Evolutionary conservation across 2,888 invertebrate genomes (phyloP).

Genomic region (Clostera curtula): DNA sequence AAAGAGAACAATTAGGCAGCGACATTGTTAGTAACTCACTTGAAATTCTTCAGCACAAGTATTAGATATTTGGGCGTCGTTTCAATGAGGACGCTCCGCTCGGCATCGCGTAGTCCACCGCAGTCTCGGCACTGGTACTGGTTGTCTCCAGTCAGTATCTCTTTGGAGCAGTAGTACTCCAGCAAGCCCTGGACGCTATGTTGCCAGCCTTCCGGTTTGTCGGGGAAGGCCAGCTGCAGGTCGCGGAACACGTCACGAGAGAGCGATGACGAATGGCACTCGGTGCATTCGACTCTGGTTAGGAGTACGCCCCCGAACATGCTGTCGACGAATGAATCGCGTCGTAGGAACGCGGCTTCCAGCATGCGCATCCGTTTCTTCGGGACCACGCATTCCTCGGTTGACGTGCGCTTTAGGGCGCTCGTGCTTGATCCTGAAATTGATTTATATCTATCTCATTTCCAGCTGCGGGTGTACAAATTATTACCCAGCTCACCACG

Average conservation of each 20-base stretch:
- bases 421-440: slow-evolving; percentile 35
- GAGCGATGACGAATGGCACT: slow-evolving; percentile 81
- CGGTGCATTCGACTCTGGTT: slow-evolving; percentile 83
- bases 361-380: slow-evolving; percentile 41
- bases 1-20: too few relatives aligned
- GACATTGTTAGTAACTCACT: slow-evolving; percentile 41
- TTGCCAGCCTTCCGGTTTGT: slow-evolving; percentile 53
- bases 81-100: slow-evolving; percentile 73
- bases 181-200: slow-evolving; percentile 85
- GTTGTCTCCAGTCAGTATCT: slow-evolving; percentile 86
- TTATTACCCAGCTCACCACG: too few relatives aligned
- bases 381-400: slow-evolving; percentile 21
- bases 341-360: slow-evolving; percentile 34
- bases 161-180: slow-evolving; percentile 85
- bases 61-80: slow-evolving; percentile 86
- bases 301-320: slow-evolving; percentile 86
- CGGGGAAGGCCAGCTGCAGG: slow-evolving; percentile 84
- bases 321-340: slow-evolving; percentile 73
- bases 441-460: too few relatives aligned
- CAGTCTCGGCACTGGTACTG: slow-evolving; percentile 87
- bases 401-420: slow-evolving; percentile 26
- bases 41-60: slow-evolving; percentile 86
- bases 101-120: slow-evolving; percentile 83
- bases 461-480: too few relatives aligned
- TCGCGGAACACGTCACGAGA: slow-evolving; percentile 88